phyloP scores from a whole-genome alignment of 2,888 invertebrate genomes.

The Imbricaverruca yamaguchii region DNA sequence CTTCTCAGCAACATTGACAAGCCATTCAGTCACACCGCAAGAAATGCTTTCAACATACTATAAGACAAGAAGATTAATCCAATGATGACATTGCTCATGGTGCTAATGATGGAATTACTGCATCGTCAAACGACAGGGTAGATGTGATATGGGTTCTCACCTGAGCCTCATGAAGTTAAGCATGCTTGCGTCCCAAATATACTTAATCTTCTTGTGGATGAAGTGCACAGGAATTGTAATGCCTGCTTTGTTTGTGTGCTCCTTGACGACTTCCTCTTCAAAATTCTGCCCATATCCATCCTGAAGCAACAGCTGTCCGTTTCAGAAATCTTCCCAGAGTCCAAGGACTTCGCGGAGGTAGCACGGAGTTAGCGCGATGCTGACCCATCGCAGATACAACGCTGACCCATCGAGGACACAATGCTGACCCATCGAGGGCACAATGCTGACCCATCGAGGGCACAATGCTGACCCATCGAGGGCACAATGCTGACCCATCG shows the following conservation, averaged over 20 bases:
- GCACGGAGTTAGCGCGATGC: neutral
- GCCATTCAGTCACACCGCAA: too few relatives aligned
- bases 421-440: neutral
- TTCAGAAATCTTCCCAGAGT: too few relatives aligned
- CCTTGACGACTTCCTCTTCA: neutral
- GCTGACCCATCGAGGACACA: neutral
- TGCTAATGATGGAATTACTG: too few relatives aligned
- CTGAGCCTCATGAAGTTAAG: constrained; percentile 37
- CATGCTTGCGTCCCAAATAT: constrained; percentile 41
- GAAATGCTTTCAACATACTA: too few relatives aligned
- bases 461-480: constrained; percentile 29
- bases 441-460: neutral
- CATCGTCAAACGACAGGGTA: too few relatives aligned
- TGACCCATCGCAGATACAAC: neutral
- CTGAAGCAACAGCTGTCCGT: neutral
- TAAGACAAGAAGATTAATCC: too few relatives aligned
- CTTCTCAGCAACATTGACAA: too few relatives aligned
- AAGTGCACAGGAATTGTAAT: constrained; percentile 36
- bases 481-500: neutral
- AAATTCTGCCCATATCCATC: neutral
- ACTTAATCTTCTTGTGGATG: constrained; percentile 44
- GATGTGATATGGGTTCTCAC: constrained; percentile 34
- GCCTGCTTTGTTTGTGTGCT: neutral
- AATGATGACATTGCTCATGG: too few relatives aligned
- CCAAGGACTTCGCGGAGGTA: too few relatives aligned